Evolutionary conservation across 1,140 invertebrate genomes (phyloP), one percentile per base, ranked within the genome.

Genomic region (Stegodyphus mimosarum): DNA sequence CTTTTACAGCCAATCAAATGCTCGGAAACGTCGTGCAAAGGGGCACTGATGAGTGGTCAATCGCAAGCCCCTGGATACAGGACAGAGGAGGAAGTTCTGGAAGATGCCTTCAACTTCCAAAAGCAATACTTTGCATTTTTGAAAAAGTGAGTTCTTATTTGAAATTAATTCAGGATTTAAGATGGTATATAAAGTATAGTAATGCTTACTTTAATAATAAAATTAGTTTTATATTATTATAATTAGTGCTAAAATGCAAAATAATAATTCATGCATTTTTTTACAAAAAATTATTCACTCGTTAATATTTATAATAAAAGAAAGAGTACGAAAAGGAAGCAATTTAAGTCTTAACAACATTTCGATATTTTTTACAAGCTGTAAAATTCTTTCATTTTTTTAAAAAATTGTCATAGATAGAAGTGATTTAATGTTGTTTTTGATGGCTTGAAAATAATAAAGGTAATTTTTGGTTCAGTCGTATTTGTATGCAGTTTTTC

Each of bases 21-120:
- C 15, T 33, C 55, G 5, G 17, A 17, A 63, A 10, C 15, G 6
- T 66, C 60, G 17, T 84, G 81, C 64, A 75, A 15, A 15, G 81
- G 81, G 7, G 72, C 81, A 5, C 7, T 84, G 51, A 84, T 84
- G 81, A 70, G 55, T 6, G 81, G 81, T 6, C 81, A 84, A 15
- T 75, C 72, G 13, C 1, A 15, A 0, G 51, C 18, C 49, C 55
- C 81, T 0, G 73, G 17, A 15, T 17, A 13, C 63, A 67, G 71
- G 7, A 2, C 72, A 9, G 67, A 66, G 11, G 66, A 67, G 13
- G 72, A 84, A 9, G 0, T 84, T 6, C 2, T 76, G 48, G 72
- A 75, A 13, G 73, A 75, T 60, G 81, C 81, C 10, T 5, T 53
- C 5, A 67, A 67, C 9, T 84, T 84, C 13, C 81, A 69, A 63